Percentiles rank a stretch among this genome's conserved stretches.
Conservation (phyloP, 2,797 vertebrate species). For the Gymnothorax javanicus region DNA sequence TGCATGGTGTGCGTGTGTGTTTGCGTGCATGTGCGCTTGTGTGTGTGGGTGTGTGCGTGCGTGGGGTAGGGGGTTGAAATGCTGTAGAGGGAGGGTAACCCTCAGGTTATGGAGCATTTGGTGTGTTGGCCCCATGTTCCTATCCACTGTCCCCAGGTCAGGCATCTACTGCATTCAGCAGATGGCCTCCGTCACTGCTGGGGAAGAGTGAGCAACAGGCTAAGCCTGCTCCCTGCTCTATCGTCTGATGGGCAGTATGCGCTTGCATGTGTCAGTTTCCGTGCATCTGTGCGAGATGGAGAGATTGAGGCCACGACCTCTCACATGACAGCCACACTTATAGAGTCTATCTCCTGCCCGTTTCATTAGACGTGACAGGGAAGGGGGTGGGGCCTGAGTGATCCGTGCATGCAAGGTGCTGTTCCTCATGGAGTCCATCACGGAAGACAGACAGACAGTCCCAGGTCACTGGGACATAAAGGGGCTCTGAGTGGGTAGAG, state of each 20-base stretch:
- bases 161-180: neutral
- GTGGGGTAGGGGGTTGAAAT: neutral
- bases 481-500: conserved; percentile 35
- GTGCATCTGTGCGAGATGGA: neutral
- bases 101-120: neutral
- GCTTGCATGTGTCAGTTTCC: neutral
- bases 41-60: neutral
- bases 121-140: neutral
- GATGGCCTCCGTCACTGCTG: neutral
- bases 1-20: neutral
- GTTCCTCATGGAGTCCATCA: conserved; percentile 61
- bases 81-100: neutral
- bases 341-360: conserved; percentile 17
- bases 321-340: neutral
- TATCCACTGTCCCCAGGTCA: neutral
- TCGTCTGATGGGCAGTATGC: neutral
- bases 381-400: conserved; percentile 48
- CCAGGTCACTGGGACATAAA: conserved; percentile 54
- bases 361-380: conserved; percentile 37
- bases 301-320: neutral
- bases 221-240: neutral
- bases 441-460: conserved; percentile 71
- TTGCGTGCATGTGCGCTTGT: too few relatives aligned
- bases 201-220: neutral
- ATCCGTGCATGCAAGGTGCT: neutral